phyloP scores from a whole-genome alignment of 2,888 invertebrate species.

The Melangyna quadrimaculata region DNA sequence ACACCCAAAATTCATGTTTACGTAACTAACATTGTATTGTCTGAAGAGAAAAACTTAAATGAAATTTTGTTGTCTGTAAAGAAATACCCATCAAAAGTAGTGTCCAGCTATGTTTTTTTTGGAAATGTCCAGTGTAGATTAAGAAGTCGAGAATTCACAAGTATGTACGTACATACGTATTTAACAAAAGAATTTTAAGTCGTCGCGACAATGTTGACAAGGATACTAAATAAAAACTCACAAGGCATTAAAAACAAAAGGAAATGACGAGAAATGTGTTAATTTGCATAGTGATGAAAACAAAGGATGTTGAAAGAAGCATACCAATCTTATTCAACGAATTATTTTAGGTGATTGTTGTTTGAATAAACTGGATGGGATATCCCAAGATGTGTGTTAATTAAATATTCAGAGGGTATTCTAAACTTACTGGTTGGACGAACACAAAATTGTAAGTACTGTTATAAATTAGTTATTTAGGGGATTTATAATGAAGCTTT shows the following conservation, averaged over 20 bases:
- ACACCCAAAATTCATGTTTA: constrained; percentile 31
- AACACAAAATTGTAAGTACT: not conserved
- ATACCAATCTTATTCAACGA: not conserved
- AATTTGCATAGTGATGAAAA: not conserved
- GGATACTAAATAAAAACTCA: not conserved
- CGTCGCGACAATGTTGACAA: not conserved
- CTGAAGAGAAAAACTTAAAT: no score
- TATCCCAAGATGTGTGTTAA: not conserved
- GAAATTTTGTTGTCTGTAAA: not conserved
- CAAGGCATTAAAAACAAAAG: not conserved
- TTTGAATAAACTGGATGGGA: not conserved
- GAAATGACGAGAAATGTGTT: not conserved
- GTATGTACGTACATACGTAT: not conserved
- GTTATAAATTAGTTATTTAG: not conserved
- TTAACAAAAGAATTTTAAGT: not conserved
- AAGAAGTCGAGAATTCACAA: not conserved
- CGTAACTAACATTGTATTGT: not conserved
- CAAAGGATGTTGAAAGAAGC: not conserved
- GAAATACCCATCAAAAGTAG: not conserved
- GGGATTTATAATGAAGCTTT: not conserved
- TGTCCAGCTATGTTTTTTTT: not conserved
- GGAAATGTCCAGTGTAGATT: not conserved
- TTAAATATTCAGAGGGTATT: not conserved
- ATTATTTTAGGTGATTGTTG: not conserved
- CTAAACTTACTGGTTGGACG: not conserved